Conservation (phyloP, 2,888 invertebrate species). For the Pandemis cinnamomeana region DNA sequence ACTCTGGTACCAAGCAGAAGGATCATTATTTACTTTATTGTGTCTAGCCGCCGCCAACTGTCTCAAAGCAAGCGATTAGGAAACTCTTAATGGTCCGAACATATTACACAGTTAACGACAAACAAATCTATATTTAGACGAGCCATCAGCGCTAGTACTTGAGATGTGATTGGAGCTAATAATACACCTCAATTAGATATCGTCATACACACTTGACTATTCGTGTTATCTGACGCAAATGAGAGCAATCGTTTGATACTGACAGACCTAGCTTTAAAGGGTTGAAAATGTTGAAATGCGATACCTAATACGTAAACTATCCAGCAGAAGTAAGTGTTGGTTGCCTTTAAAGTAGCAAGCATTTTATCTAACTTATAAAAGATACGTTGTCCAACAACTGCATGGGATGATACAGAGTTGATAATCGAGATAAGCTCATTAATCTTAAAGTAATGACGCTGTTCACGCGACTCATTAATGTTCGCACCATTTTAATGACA, state of each 20-base stretch:
- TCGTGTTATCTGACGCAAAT: conserved; percentile 7
- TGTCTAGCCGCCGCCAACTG: conserved; percentile 51
- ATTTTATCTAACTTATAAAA: background rate
- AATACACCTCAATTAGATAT: conserved; percentile 27
- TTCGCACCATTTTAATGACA: conserved; percentile 13
- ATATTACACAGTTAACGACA: conserved; percentile 21
- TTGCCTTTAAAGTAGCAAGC: too few relatives aligned
- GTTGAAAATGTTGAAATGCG: background rate
- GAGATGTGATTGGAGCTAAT: conserved; percentile 25
- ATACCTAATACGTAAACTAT: background rate
- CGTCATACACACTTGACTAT: conserved; percentile 21
- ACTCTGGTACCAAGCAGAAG: conserved; percentile 31
- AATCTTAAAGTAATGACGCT: background rate
- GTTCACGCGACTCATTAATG: conserved; percentile 18
- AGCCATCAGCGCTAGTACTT: conserved; percentile 16
- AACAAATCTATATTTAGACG: conserved; percentile 33
- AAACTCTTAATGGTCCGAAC: conserved; percentile 22
- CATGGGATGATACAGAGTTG: background rate
- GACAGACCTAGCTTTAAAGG: background rate
- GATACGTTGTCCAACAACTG: background rate
- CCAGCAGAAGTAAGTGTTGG: background rate
- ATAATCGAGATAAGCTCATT: background rate
- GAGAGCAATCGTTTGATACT: background rate
- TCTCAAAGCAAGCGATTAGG: conserved; percentile 31
- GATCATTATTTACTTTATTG: conserved; percentile 50